A percentile compares a stretch with the other conserved stretches of the same genome.
Evolutionary conservation across 35 echinoderm and acorn worm genomes (phyloP).

Genomic region (Apostichopus parvimensis): DNA sequence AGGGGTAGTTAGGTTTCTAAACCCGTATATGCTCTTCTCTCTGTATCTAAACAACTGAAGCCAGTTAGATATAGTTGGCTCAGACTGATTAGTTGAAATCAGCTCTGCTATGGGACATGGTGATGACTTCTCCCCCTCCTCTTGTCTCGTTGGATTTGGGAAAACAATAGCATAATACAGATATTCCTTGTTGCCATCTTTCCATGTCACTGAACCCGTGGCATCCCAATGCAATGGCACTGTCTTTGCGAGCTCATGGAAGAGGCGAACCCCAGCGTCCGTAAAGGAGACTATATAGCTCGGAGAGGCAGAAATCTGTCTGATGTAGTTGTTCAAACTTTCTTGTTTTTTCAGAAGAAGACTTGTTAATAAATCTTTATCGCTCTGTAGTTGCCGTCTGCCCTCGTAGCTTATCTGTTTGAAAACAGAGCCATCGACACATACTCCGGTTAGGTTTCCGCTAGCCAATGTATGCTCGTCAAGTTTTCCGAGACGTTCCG

Average conservation of each 20-base stretch:
- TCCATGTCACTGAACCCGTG: not conserved
- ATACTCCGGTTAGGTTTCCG: not conserved
- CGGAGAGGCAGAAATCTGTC: not conserved
- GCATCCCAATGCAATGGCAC: not conserved
- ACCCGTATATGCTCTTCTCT: constrained; percentile 13
- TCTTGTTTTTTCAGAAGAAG: not conserved
- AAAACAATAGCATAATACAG: not conserved
- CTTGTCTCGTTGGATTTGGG: not conserved
- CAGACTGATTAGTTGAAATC: constrained; percentile 1
- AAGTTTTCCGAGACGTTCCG: not conserved
- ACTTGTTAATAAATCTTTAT: not conserved
- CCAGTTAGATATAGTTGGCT: constrained; percentile 35
- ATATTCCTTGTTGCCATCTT: not conserved
- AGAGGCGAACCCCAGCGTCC: not conserved
- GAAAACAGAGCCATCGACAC: constrained; percentile 13
- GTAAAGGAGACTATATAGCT: not conserved
- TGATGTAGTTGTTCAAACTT: not conserved
- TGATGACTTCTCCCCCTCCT: not conserved
- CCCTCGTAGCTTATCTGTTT: constrained; percentile 32
- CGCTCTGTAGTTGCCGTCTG: constrained; percentile 8
- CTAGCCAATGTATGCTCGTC: not conserved
- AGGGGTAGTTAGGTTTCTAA: not conserved
- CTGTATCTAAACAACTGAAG: not conserved
- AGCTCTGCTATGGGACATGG: constrained; percentile 17
- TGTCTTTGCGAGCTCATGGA: not conserved